Base-by-base conservation (phyloP, 2,113 vertebrate species). In the Saguinus midas region DNA sequence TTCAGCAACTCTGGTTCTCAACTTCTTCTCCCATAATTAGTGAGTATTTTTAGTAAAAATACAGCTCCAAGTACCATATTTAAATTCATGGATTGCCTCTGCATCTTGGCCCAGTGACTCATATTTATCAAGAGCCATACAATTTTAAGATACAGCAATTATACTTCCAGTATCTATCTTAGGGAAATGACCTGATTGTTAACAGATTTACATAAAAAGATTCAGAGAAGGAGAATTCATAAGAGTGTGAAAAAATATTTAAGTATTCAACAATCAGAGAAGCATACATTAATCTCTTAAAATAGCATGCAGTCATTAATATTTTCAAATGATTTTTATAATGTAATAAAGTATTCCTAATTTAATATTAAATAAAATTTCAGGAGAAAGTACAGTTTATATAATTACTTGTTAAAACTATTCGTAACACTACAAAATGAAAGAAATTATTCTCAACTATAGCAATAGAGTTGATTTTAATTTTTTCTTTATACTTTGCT, bases 401-500 rank as follows among this genome's bases (percentile, higher is more conserved):
- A 50, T 43, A 92, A 80, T 64, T 92, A 87, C 40, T 81, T 96
- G 35, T n/a, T 92, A 83, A 89, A 91, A 86, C 75, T 66, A 91
- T 68, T 68, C 8, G 50, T 87, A 90, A 55, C 21, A 94, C 7
- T 83, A 32, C 17, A 84, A 95, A 89, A 66, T 4, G 92, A 40
- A 93, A 96, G 43, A 90, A 97, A 90, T 82, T 83, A 45, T 32
- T 32, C 61, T 50, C 83, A 92, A 21, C 70, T 85, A 3, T 87
- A 14, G 75, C 1, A 88, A 91, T 37, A 73, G 2, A 83, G 43
- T 23, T 50, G 5, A 83, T 94, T 87, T 95, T 50, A 68, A 55
- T 96, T 84, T 90, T 25, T 92, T 92, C n/a, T 95, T 96, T 72
- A 45, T 66, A 91, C 9, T 72, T 93, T 93, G 14, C 25, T 88